phyloP scores from a whole-genome alignment of 2,797 vertebrate genomes.

The Corythornis leucogaster region DNA sequence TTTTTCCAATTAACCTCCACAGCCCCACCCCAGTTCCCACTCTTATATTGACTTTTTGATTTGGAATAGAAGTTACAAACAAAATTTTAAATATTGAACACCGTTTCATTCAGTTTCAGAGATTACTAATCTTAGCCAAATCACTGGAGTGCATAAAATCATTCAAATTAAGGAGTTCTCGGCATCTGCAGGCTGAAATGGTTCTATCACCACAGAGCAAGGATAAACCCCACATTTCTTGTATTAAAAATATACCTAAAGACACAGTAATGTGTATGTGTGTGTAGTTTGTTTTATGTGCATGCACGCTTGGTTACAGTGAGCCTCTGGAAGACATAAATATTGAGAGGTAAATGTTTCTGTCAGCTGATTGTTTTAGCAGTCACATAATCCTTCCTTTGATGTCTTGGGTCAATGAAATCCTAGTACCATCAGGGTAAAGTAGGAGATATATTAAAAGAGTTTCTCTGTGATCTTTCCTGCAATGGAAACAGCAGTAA shows the following conservation, averaged over 20 bases:
- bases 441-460: slow-evolving; percentile 65
- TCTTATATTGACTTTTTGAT: background rate
- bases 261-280: background rate
- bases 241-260: background rate
- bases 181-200: background rate
- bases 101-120: background rate
- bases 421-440: slow-evolving; percentile 56
- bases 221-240: background rate
- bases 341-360: slow-evolving; percentile 37
- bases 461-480: slow-evolving; percentile 74
- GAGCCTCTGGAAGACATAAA: slow-evolving; percentile 45
- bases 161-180: background rate
- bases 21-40: background rate
- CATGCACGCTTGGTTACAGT: background rate
- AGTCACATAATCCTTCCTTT: slow-evolving; percentile 68
- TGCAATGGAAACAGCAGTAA: slow-evolving; percentile 76
- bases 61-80: background rate
- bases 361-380: slow-evolving; percentile 65
- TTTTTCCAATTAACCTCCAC: background rate
- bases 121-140: background rate
- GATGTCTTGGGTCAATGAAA: slow-evolving; percentile 73
- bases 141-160: background rate
- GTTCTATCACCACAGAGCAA: background rate
- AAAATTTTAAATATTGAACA: background rate
- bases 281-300: background rate